Base-by-base conservation (phyloP, 1,140 invertebrate species). In the Eciton burchellii region DNA sequence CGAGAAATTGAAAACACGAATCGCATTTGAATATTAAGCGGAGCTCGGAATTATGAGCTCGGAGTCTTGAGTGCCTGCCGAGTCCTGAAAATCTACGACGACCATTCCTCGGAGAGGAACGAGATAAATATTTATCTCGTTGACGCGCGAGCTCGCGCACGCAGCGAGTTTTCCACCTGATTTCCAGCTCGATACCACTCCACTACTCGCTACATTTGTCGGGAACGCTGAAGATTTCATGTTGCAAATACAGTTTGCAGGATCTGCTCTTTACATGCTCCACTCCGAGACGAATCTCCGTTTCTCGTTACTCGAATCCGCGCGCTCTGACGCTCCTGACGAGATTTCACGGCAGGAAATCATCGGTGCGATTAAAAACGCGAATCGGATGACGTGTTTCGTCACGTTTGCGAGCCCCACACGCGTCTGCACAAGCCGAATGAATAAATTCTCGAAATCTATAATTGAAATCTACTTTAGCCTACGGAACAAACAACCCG, bases 1-100 rank as follows among this genome's bases (percentile, higher is more conserved):
- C 16, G 65, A 21, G 14, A 70, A 79, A 79, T 43, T 68, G 47
- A 68, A 54, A 77, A 12, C n/a, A n/a, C n/a, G n/a, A n/a, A n/a
- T n/a, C n/a, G 66, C 21, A 14, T 73, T 19, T 83, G 84, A 85
- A 83, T 88, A 74, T 84, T 86, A 79, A 85, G 24, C 47, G 77
- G 88, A 79, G 60, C 81, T 77, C 72, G 62, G 12, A 68, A 86
- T 89, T 79, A 88, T 79, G 70, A n/a, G n/a, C n/a, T n/a, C 71
- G 26, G 24, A 35, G 43, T 19, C 81, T 76, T 43, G 43, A 72
- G 24, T 79, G 43, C 60, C 60, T 84, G 19, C 41, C 45, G 57
- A 68, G 47, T 84, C 29, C 24, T 29, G 21, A 52, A 62, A 68
- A 85, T 62, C 54, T 81, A 62, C 41, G 56, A 35, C 62, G 11